These are phyloP conservation scores for Callocephalon fimbriatum DNA, from an alignment of 2,113 vertebrate species.

Conservation along the genomic window DNA sequence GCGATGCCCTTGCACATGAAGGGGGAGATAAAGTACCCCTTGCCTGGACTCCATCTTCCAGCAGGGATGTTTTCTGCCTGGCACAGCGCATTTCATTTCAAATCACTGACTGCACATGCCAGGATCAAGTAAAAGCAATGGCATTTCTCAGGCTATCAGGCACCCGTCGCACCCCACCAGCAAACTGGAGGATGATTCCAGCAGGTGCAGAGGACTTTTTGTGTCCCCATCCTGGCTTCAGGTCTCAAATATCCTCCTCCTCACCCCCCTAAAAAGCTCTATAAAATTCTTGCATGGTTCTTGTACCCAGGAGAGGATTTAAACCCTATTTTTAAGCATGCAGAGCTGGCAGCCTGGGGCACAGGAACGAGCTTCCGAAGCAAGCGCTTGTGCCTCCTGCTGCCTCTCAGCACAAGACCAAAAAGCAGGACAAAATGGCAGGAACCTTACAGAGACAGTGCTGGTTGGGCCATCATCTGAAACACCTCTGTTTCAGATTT, in stretches of 20 bases:
- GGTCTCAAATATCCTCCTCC: conserved; percentile 10
- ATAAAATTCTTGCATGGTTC: background rate
- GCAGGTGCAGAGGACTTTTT: conserved; percentile 11
- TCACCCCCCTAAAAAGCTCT: background rate
- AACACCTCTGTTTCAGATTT: background rate
- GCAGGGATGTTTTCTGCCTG: background rate
- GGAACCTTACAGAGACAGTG: background rate
- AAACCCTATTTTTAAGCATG: conserved; percentile 57
- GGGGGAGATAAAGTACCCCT: background rate
- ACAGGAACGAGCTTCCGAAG: background rate
- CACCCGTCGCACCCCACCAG: background rate
- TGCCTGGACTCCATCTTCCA: background rate
- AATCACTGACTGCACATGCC: background rate
- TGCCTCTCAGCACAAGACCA: background rate
- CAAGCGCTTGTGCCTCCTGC: background rate
- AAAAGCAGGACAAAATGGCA: background rate
- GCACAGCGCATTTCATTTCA: background rate
- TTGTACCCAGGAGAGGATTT: conserved; percentile 18
- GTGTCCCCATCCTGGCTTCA: background rate
- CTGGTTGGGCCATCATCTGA: background rate
- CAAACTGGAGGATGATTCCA: background rate
- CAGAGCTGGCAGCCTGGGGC: background rate
- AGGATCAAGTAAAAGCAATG: background rate
- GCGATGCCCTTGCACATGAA: accelerated
- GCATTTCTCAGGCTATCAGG: background rate